Base-by-base conservation (phyloP, 2,888 invertebrate species). In the Aproaerema taeniolella region DNA sequence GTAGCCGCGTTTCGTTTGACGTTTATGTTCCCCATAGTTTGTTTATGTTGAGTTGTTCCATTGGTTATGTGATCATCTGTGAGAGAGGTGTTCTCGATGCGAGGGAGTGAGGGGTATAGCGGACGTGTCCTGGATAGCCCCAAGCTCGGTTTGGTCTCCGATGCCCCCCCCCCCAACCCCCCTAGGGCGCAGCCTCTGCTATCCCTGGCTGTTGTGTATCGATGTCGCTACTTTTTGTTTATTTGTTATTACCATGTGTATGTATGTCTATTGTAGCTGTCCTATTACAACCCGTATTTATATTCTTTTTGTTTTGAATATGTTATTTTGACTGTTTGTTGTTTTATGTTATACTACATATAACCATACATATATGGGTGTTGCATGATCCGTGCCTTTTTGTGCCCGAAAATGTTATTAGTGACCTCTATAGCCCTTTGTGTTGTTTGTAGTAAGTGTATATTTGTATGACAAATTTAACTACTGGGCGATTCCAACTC, bases 31-130 rank as follows among this genome's bases (percentile, higher is more conserved):
- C 72, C 76, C 67, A 70, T 74, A 76, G 74, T 76, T 73, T 61
- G 59, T 67, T 81, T 79, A 67, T 73, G 67, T 83, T 82, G 58
- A 74, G 72, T 83, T 81, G 58, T 77, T 75, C 61, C 70, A 70
- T 85, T 80, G 70, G 67, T 79, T 80, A 66, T 86, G 76, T 82
- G 73, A 80, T 79, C 76, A 82, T 81, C 73, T 83, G 85, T 85
- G 85, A 85, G 85, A 83, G 85, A 85, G 85, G 85, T 86, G 85
- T 86, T 83, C 85, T 85, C 85, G 85, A 83, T 85, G 78, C 79
- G 81, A 82, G 85, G 81, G 85, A 85, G 85, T 82, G 83, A 80
- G 85, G 85, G 85, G 85, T 83, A 82, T 79, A 80, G 83, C 81
- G 80, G 80, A 79, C 78, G 81, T 83, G 82, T 81, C 79, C 66